These are phyloP conservation scores for Pogonophryne albipinna DNA, from an alignment of 2,797 vertebrate species.

Conservation along the genomic window DNA sequence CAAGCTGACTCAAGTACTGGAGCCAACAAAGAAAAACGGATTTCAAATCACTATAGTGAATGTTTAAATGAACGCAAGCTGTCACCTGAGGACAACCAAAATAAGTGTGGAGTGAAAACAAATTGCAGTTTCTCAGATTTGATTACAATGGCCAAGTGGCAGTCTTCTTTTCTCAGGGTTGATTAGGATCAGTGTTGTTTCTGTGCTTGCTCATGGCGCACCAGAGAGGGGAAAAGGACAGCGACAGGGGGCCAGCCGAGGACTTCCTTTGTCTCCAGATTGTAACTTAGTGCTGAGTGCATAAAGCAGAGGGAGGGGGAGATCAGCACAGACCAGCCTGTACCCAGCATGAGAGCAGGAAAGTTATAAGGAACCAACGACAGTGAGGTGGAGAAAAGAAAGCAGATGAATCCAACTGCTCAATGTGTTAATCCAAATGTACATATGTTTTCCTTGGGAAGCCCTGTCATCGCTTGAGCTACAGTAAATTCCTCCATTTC, in stretches of 20 bases:
- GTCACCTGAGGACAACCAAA: conserved; percentile 16
- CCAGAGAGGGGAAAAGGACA: conserved; percentile 36
- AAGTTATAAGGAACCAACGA: conserved; percentile 16
- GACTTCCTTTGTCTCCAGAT: conserved; percentile 77
- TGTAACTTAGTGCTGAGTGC: conserved; percentile 61
- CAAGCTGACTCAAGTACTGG: neutral
- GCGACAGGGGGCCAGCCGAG: conserved; percentile 48
- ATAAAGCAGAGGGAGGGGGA: conserved; percentile 32
- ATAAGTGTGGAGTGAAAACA: neutral
- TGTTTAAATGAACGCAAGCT: too few relatives aligned
- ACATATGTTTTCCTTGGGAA: conserved; percentile 27
- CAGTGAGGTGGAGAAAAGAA: neutral
- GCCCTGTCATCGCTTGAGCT: conserved; percentile 56
- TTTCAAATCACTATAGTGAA: neutral
- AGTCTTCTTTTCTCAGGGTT: conserved; percentile 25
- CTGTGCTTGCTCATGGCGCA: conserved; percentile 32
- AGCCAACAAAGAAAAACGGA: conserved; percentile 6
- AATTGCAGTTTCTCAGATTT: conserved; percentile 23
- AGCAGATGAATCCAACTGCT: conserved; percentile 29
- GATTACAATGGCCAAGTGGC: conserved; percentile 15
- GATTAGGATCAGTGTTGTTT: conserved; percentile 36
- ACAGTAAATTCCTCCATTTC: conserved; percentile 69
- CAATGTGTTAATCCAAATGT: conserved; percentile 27
- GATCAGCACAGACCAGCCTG: conserved; percentile 12
- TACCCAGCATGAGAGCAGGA: conserved; percentile 19